Conservation (phyloP, 2,113 vertebrate genomes). For the Chlamydotis undulata region DNA sequence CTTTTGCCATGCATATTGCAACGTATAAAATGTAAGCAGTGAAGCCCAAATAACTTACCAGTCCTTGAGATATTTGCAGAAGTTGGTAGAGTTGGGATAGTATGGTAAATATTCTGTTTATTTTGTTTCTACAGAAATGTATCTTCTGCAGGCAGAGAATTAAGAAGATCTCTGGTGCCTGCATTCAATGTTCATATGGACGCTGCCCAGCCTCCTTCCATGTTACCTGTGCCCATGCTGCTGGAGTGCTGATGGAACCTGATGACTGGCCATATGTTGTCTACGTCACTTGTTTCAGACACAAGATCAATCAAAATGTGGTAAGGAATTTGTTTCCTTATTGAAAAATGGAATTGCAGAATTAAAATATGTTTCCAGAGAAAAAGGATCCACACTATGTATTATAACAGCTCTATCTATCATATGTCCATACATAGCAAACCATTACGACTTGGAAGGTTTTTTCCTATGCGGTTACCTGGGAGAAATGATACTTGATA, state of each 20-base stretch:
- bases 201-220: conserved; percentile 93
- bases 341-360: background rate
- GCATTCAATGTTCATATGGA: conserved; percentile 94
- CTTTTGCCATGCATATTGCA: background rate
- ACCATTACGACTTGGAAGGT: background rate
- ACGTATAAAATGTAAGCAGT: background rate
- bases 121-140: conserved; percentile 85
- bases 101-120: background rate
- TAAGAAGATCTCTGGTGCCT: conserved; percentile 87
- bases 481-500: background rate
- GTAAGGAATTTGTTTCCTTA: conserved; percentile 75
- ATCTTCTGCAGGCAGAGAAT: conserved; percentile 89
- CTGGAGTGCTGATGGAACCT: conserved; percentile 91
- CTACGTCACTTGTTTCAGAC: conserved; percentile 92
- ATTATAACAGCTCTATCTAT: background rate
- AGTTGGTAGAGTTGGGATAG: background rate
- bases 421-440: background rate
- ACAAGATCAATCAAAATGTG: conserved; percentile 83
- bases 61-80: background rate
- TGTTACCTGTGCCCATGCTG: conserved; percentile 94
- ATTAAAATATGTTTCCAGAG: background rate
- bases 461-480: background rate
- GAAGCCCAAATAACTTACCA: background rate
- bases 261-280: conserved; percentile 95
- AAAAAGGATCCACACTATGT: background rate